Evolutionary conservation across 2,797 vertebrate genomes (phyloP).

Genomic region (Halcyon badia): DNA sequence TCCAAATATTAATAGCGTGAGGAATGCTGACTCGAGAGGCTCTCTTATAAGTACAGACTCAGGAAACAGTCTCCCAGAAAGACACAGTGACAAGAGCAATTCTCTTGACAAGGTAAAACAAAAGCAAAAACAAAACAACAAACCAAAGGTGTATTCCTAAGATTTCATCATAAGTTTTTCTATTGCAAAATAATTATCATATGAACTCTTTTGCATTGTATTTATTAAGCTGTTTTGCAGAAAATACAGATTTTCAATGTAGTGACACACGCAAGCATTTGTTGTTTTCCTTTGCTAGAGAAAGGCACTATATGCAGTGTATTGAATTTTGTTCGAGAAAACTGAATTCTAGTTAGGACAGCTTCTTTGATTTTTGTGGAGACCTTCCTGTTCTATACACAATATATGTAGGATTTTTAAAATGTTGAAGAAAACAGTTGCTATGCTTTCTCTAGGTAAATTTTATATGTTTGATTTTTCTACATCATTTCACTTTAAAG

Average conservation of each 20-base stretch:
- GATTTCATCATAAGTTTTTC: background rate
- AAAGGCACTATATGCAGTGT: background rate
- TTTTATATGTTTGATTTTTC: background rate
- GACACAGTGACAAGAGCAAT: conserved; percentile 90
- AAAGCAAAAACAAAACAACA: background rate
- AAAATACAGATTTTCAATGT: background rate
- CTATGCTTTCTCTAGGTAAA: background rate
- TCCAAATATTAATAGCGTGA: conserved; percentile 89
- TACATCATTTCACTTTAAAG: background rate
- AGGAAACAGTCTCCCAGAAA: conserved; percentile 92
- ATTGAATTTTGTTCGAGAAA: background rate
- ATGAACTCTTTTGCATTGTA: background rate
- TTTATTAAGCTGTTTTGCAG: background rate
- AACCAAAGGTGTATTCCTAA: background rate
- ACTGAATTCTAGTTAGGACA: background rate
- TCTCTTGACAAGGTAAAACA: conserved; percentile 93
- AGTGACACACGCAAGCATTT: background rate
- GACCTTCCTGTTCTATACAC: background rate
- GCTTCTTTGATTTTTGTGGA: background rate
- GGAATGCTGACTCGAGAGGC: conserved; percentile 92
- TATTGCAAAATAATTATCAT: background rate
- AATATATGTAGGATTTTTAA: background rate
- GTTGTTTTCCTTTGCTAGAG: background rate
- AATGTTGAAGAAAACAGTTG: background rate
- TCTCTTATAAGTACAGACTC: conserved; percentile 97